Evolutionary conservation across 2,888 invertebrate genomes (phyloP), one percentile per base, ranked within the genome.

Genomic region (Perizoma flavofasciatum): DNA sequence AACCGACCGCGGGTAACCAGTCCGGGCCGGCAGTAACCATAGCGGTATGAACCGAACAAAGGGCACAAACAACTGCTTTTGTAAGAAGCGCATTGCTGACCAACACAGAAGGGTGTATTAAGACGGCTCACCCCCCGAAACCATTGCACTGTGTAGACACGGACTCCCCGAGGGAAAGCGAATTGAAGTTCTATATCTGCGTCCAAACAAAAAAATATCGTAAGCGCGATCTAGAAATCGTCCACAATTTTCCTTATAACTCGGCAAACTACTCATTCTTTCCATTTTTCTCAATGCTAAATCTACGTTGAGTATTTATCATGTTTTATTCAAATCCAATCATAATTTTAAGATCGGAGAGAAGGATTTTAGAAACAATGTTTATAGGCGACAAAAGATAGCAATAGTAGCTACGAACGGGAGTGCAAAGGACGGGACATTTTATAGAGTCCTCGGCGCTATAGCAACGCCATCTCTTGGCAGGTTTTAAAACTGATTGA

Each of bases 71-170:
- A 11, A 49, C 47, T 22, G 5, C 41, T n/a, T 6, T 46, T 41
- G 48, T 49, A 39, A 45, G 50, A 47, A 53, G 65, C 65, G 37
- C 47, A 49, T 59, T 63, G 67, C 67, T 55, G 59, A 43, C 43
- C 44, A 44, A 57, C 40, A 41, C 43, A 52, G 53, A 59, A 61
- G 67, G 66, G 66, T 70, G 76, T 71, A 40, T 75, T 76, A 70
- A 72, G 40, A 66, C 72, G 78, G 80, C 70, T 61, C 75, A 63
- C 69, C 73, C 73, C 70, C 63, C 66, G 49, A 62, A 57, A 77
- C 81, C 77, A 70, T 48, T 40, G 63, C 44, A 65, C 81, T 79
- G 78, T 74, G 79, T 79, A 82, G 81, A 81, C 77, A 80, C 78
- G 81, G 81, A 79, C 81, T 78, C 78, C 76, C 80, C 70, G 32